phyloP scores from a whole-genome alignment of 2,113 vertebrate species.

The Mustela lutreola region DNA sequence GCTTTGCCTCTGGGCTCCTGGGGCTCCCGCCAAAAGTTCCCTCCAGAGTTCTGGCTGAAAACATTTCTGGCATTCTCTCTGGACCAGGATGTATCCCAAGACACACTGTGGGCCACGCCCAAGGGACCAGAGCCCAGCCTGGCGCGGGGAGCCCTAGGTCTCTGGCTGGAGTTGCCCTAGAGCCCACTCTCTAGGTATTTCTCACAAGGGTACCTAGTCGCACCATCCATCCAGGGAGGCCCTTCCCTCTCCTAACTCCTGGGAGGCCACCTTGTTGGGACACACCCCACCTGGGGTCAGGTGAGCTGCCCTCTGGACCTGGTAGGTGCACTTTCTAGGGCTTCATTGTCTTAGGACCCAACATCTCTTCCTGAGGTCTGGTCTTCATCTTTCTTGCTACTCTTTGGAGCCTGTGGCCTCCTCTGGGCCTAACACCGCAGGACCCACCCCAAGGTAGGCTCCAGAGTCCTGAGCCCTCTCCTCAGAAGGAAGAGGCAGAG shows the following conservation, averaged over 20 bases:
- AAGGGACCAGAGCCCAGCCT: background rate
- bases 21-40: background rate
- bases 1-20: background rate
- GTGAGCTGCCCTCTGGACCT: background rate
- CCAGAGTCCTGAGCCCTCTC: background rate
- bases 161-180: background rate
- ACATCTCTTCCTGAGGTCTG: background rate
- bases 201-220: background rate
- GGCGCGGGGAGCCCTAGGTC: background rate
- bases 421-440: background rate
- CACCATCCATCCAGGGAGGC: background rate
- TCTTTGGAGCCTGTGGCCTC: background rate
- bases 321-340: background rate
- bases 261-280: background rate
- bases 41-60: background rate
- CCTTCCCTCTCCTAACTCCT: background rate
- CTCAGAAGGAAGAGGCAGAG: background rate
- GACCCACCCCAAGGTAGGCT: background rate
- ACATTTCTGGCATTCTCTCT: background rate
- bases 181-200: background rate
- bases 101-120: background rate
- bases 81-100: background rate
- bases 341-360: background rate
- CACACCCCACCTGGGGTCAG: background rate
- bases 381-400: background rate